Evolutionary conservation across 2,113 vertebrate genomes (phyloP), one percentile per base, ranked within the genome.

Genomic region (Trochalopteron elliotii): DNA sequence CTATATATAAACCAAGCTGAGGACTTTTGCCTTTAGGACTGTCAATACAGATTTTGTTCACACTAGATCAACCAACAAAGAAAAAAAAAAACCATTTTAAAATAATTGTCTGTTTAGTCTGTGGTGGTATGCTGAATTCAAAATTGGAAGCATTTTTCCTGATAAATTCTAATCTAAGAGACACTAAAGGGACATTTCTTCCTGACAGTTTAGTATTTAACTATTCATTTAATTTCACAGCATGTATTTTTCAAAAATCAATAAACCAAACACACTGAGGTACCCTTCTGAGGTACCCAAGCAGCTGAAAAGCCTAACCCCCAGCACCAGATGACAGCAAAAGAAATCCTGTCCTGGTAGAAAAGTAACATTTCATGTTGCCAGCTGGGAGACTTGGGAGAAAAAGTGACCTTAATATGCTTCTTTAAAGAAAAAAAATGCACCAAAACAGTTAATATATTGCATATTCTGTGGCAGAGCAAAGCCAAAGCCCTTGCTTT

Each of bases 211-310:
- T 60, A 37, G 83, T 35, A 45, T 88, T 87, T 80, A 81, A 67
- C 85, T 89, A 90, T 27, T 74, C 35, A 90, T 86, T 75, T 82
- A 53, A 85, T 90, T 90, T 88, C 82, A 83, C 71, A 72, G n/a
- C 75, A 25, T 79, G 25, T 76, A 80, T 83, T 93, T 96, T 92
- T 72, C 59, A 95, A 90, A 94, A 97, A 82, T 92, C 77, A 86
- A 59, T 94, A 93, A 89, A 56, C 12, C 59, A 35, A 72, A 92
- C 45, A 49, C 44, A 67, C 1, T 47, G 52, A 92, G 49, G 40
- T 14, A 71, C 52, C 30, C 92, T 70, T 76, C 44, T 24, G n/a
- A n/a, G n/a, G n/a, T n/a, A 63, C 11, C n/a, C 47, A 72, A 59
- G 33, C 67, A 88, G 31, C 35, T 8, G 8, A 42, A 83, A 91